Percentiles rank a stretch among this genome's conserved stretches.
Conservation (phyloP, 2,797 vertebrate species). For the Diglossa cyanea region DNA sequence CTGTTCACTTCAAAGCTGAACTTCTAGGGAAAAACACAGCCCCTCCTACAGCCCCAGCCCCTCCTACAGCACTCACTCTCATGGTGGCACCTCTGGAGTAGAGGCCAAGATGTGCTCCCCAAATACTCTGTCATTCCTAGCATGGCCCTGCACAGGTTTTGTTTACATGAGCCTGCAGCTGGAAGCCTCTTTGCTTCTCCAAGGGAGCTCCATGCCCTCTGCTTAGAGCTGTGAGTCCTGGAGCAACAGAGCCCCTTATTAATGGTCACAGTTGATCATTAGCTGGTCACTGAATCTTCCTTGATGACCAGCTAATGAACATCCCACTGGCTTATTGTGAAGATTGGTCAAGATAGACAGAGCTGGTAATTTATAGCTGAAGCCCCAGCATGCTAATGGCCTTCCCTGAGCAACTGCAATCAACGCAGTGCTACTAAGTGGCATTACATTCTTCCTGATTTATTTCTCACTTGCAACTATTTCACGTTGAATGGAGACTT, state of each 20-base stretch:
- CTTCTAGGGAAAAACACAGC: background rate
- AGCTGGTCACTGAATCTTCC: background rate
- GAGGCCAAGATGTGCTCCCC: background rate
- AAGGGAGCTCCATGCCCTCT: background rate
- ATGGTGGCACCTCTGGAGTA: rapidly evolving
- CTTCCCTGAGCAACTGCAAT: background rate
- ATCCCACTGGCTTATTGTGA: constrained; percentile 17
- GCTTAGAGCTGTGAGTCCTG: background rate
- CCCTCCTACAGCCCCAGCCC: background rate
- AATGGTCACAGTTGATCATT: background rate
- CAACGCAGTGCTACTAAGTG: background rate
- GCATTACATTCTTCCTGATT: background rate
- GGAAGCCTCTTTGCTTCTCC: background rate
- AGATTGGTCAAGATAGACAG: background rate
- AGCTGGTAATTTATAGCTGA: constrained; percentile 39
- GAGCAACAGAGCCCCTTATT: background rate
- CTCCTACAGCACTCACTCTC: background rate
- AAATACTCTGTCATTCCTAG: background rate
- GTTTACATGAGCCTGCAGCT: background rate
- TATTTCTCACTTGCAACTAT: constrained; percentile 12
- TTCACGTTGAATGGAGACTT: background rate
- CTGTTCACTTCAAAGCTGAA: background rate
- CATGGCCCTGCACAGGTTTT: background rate
- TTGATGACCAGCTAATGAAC: constrained; percentile 37
- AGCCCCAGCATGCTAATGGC: background rate